Base-by-base conservation (phyloP, 2,888 invertebrate species). In the Heterodera filipjevi region DNA sequence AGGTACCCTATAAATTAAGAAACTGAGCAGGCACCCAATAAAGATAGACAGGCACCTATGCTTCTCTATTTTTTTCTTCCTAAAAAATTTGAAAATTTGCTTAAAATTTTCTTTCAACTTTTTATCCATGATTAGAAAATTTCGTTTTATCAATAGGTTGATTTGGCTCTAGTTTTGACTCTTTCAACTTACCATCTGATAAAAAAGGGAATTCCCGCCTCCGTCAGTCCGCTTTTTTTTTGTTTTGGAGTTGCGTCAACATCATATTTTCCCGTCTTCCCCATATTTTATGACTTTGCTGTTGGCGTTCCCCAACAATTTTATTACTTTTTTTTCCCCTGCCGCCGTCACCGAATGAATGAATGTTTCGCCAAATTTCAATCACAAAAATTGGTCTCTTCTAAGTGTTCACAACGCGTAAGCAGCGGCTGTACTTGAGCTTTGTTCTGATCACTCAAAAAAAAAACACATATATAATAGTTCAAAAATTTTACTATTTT, bases 301-400 rank as follows among this genome's bases (percentile, higher is more conserved):
- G 64, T 0, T 66, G 68, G 68, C 35, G 33, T 68, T 68, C 68
- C 68, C 68, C 68, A 16, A 32, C 32, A 68, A 12, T 33, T 66
- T 68, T 68, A 68, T 68, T 32, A 27, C 33, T 27, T 66, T 32
- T 35, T n/a, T n/a, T n/a, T n/a, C n/a, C n/a, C n/a, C 68, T 35
- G 22, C 68, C 33, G 33, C 68, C 68, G 19, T 19, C 14, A 5
- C 22, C 59, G 27, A 27, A n/a, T 3, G 16, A 59, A 22, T 59
- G 8, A 8, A 27, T 27, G 59, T 59, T 3, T 59, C 22, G 27
- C 10, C n/a, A n/a, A 59, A 59, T 27, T 59, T 59, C 59, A 59
- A 0, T 59, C 27, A 59, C 14, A 49, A 49, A 10, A 49, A 6
- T 59, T 59, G 10, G 22, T 59, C 27, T 19, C 19, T 14, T 27